phyloP scores from a whole-genome alignment of 2,113 vertebrate genomes.

The Crotalus horridus region DNA sequence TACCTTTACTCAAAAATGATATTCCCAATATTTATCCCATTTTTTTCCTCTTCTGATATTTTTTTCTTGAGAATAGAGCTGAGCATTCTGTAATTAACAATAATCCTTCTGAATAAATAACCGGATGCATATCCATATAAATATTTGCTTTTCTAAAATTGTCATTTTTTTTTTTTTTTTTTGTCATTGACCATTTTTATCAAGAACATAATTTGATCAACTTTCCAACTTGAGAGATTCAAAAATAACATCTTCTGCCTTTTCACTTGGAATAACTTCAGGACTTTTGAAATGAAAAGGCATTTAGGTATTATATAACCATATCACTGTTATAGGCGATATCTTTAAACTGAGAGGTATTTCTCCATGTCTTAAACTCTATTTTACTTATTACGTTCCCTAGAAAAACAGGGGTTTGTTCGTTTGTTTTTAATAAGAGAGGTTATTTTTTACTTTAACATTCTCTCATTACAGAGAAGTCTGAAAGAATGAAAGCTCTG shows the following conservation, averaged over 20 bases:
- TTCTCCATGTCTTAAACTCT: slow-evolving; percentile 31
- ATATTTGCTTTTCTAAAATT: not conserved
- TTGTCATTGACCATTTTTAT: not conserved
- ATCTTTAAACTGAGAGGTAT: slow-evolving; percentile 49
- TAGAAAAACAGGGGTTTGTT: slow-evolving; percentile 9
- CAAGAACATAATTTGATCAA: not conserved
- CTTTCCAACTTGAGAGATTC: slow-evolving; percentile 29
- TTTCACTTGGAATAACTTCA: slow-evolving; percentile 32
- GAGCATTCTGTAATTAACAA: no score
- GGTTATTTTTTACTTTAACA: slow-evolving; percentile 39
- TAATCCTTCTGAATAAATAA: no score
- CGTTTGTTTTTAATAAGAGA: slow-evolving; percentile 37
- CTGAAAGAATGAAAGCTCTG: slow-evolving; percentile 30
- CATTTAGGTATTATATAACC: not conserved
- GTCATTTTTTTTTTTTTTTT: not conserved
- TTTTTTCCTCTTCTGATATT: not conserved
- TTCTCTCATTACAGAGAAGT: slow-evolving; percentile 28
- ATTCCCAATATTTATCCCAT: not conserved
- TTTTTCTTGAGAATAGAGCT: no score
- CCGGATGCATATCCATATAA: not conserved
- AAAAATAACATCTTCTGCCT: not conserved
- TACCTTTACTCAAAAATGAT: no score
- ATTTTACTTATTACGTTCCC: not conserved
- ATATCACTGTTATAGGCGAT: slow-evolving; percentile 42
- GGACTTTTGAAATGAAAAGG: slow-evolving; percentile 9